Evolutionary conservation across 2,113 vertebrate species (phyloP), one percentile per base, ranked within the genome.

Genomic region (Myrmophylax atrothorax): DNA sequence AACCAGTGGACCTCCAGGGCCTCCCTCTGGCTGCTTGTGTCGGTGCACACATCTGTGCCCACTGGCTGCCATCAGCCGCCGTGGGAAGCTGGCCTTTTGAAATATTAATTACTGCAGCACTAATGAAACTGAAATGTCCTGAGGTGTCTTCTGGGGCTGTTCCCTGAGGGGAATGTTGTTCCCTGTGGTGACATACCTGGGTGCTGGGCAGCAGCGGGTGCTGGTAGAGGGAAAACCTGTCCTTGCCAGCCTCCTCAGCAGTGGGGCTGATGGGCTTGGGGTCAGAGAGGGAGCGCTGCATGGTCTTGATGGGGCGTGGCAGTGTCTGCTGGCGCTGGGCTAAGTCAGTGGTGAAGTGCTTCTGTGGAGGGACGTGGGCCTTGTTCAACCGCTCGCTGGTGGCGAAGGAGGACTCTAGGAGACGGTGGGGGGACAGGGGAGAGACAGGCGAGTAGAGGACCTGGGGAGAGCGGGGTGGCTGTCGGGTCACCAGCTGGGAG

Each of bases 221-320:
- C 97, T 99, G 99, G 96, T 99, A 99, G 94, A 99, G 98, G 68
- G 99, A 99, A 97, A 99, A 99, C 84, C 98, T 98, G 97, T 98
- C 98, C 98, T 99, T 99, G 87, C 98, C 78, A 7, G 99, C 98
- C 74, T 99, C 99, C 76, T 99, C 99, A 17, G 98, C 99, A 3
- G 99, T 99, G 86, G 99, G 99, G 97, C 99, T 99, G 96, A 99
- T 99, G 96, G 99, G 99, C 93, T 99, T 99, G 72, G 99, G 99
- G 96, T 99, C 99, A 0, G 99, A 99, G 98, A 99, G 98, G 77
- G 99, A 99, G 76, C 99, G 98, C 95, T 99, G 99, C 95, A 99
- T 98, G 98, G 98, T 99, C 98, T 99, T 99, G 96, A 99, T 99
- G 87, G 99, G 99, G 82, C 99, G 99, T 16, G 99, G 99, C 94